A percentile compares a stretch with the other conserved stretches of the same genome.
Evolutionary conservation across 1,140 invertebrate species (phyloP).

Genomic region (Harpegnathos saltator): DNA sequence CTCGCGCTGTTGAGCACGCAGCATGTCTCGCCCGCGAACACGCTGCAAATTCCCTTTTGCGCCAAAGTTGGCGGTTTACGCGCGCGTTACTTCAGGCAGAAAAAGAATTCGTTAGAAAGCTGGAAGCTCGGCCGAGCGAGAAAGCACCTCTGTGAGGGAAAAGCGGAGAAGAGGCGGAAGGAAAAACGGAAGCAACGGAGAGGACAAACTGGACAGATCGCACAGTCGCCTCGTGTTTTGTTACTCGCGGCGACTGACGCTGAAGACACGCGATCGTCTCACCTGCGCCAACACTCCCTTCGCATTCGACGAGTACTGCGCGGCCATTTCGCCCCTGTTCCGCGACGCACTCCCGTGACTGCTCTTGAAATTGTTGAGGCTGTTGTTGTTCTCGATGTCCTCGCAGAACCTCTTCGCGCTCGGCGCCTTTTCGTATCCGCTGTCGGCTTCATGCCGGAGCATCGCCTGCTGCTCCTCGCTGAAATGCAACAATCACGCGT

Average conservation of each 20-base stretch:
- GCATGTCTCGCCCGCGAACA: background rate
- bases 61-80: slow-evolving; percentile 24
- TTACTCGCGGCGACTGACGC: no score
- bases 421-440: background rate
- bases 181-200: no score
- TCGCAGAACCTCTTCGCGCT: slow-evolving; percentile 46
- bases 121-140: no score
- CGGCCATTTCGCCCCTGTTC: slow-evolving; percentile 33
- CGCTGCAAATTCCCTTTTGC: background rate
- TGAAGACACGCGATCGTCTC: no score
- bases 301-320: slow-evolving; percentile 67
- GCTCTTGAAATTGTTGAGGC: slow-evolving; percentile 63
- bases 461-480: slow-evolving; percentile 70
- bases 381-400: slow-evolving; percentile 66
- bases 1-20: slow-evolving; percentile 24
- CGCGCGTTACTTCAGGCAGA: background rate
- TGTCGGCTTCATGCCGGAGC: slow-evolving; percentile 40
- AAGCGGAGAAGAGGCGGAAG: no score
- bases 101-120: background rate
- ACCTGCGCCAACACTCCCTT: slow-evolving; percentile 80
- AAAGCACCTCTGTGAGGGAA: no score
- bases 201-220: no score
- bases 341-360: slow-evolving; percentile 9
- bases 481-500: slow-evolving; percentile 36
- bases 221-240: no score